A percentile compares a stretch with the other conserved stretches of the same genome.
Conservation (phyloP, 2,888 invertebrate genomes). For the Stenurella melanura region DNA sequence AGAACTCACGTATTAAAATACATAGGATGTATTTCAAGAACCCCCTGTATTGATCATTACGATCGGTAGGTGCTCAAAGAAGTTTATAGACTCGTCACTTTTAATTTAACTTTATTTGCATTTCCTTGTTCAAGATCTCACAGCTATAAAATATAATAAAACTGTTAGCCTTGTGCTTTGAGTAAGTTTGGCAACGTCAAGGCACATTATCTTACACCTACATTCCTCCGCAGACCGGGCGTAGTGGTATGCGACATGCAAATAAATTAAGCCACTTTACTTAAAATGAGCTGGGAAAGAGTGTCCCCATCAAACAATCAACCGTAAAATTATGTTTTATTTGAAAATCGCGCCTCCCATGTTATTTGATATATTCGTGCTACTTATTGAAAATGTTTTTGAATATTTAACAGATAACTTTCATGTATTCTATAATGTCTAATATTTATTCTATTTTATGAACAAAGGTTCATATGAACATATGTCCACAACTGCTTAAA, state of each 20-base stretch:
- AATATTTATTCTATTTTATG: too few relatives aligned
- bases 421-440: too few relatives aligned
- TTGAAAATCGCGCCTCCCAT: background rate
- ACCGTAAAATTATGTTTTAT: background rate
- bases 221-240: constrained; percentile 19
- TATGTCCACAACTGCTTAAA: too few relatives aligned
- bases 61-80: background rate
- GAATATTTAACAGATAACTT: too few relatives aligned
- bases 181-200: constrained; percentile 22
- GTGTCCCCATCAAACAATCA: constrained; percentile 14
- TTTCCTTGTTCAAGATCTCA: background rate
- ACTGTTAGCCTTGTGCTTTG: constrained; percentile 16
- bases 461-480: too few relatives aligned
- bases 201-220: constrained; percentile 24
- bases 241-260: constrained; percentile 20
- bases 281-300: constrained; percentile 7
- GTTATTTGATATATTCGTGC: too few relatives aligned
- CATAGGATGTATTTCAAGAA: too few relatives aligned
- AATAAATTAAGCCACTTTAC: constrained; percentile 35
- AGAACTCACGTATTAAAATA: too few relatives aligned
- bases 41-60: too few relatives aligned
- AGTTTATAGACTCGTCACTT: background rate
- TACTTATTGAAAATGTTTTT: too few relatives aligned
- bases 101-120: background rate
- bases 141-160: background rate